Base-by-base conservation (phyloP, 2,113 vertebrate genomes). In the Chionomys nivalis region DNA sequence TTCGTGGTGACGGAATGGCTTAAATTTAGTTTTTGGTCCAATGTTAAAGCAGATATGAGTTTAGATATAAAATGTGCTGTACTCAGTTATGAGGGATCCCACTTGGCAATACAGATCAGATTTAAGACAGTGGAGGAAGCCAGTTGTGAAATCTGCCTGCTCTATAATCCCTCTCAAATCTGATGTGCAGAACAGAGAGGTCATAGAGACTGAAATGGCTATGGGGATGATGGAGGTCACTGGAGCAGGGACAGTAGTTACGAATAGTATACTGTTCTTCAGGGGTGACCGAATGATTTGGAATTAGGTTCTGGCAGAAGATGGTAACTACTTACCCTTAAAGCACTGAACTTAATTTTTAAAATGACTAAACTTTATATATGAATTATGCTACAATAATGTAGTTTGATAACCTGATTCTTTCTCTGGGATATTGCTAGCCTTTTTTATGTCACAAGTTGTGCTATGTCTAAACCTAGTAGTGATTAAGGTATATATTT, bases 171-270 rank as follows among this genome's bases (percentile, higher is more conserved):
- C 36, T 58, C 26, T 93, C 36, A 42, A 47, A 19, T 66, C n/a
- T 49, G 78, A 52, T 82, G 5, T 76, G 11, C 6, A 42, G 6
- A 75, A 52, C 24, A 49, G 28, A 3, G 4, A 94, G 63, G 42
- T 70, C 26, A 65, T 33, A 93, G 55, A 78, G 28, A 75, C 3
- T 33, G 14, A 87, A 61, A 72, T 31, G 12, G 21, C 44, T 61
- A 1, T 58, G 31, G 33, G n/a, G 13, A 7, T 68, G 0, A 44
- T n/a, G 36, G 77, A 3, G 14, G 1, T 16, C 5, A 6, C 23
- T 83, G 49, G 47, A 31, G 39, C 39, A 13, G 78, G 31, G 66
- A 31, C 19, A 79, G 72, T 85, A 33, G 7, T 72, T 88, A 72
- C 9, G 31, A 23, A 42, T 49, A 5, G 1, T 21, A 12, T 61